Evolutionary conservation across 2,888 invertebrate genomes (phyloP).

Genomic region (Hoplodrina blanda): DNA sequence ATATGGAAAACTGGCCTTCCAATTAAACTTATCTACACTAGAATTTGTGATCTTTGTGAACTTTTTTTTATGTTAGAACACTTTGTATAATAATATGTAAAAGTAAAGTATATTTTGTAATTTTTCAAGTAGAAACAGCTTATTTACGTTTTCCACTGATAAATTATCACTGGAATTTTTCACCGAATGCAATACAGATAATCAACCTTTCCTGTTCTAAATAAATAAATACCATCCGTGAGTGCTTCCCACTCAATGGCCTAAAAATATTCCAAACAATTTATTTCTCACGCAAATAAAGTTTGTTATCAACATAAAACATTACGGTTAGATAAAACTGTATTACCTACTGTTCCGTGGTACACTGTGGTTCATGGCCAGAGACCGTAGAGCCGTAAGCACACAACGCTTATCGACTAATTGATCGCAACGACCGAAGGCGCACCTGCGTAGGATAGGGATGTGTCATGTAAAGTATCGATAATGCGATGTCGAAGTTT

Average conservation of each 20-base stretch:
- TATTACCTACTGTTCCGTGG: slow-evolving; percentile 21
- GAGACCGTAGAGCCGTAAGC: slow-evolving; percentile 54
- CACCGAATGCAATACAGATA: background rate
- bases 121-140: background rate
- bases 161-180: background rate
- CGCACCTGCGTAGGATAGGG: slow-evolving; percentile 71
- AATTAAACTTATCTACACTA: too few species aligned
- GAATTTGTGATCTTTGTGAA: too few species aligned
- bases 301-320: slow-evolving; percentile 43
- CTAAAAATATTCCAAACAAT: slow-evolving; percentile 18
- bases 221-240: slow-evolving; percentile 12
- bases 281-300: slow-evolving; percentile 45
- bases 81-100: background rate
- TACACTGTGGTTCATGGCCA: slow-evolving; percentile 52
- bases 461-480: slow-evolving; percentile 29
- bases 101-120: background rate
- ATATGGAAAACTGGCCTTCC: too few species aligned
- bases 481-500: slow-evolving; percentile 6
- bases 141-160: background rate
- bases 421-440: slow-evolving; percentile 76
- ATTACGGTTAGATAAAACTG: slow-evolving; percentile 44
- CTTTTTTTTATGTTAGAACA: background rate
- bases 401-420: slow-evolving; percentile 80
- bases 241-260: background rate
- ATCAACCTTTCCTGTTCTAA: background rate